Percentiles rank a stretch among this genome's conserved stretches.
phyloP scores from a whole-genome alignment of 2,888 invertebrate species.

The Folsomia manolachei region DNA sequence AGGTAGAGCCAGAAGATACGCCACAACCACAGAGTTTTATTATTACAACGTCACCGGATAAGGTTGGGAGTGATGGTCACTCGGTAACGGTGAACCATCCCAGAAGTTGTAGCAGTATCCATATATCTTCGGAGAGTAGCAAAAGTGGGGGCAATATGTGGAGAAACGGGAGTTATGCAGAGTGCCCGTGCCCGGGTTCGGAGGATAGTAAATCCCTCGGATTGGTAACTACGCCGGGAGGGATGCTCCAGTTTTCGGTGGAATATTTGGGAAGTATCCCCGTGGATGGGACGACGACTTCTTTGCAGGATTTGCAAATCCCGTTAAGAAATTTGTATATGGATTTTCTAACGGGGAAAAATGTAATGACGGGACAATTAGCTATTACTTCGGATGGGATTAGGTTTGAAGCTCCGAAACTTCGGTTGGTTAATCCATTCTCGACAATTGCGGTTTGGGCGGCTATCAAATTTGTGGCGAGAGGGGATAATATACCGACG shows the following conservation, averaged over 20 bases:
- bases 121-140: slow-evolving; percentile 14
- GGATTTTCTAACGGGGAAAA: slow-evolving; percentile 58
- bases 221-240: slow-evolving; percentile 39
- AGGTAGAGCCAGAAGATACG: slow-evolving; percentile 23
- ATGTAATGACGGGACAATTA: slow-evolving; percentile 60
- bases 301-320: slow-evolving; percentile 75
- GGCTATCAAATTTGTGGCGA: slow-evolving; percentile 76
- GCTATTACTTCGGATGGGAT: slow-evolving; percentile 69
- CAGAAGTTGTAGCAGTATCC: neutral
- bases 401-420: slow-evolving; percentile 61
- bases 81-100: neutral
- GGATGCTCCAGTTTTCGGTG: slow-evolving; percentile 57
- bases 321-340: slow-evolving; percentile 74
- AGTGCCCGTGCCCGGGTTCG: slow-evolving; percentile 25
- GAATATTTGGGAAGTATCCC: slow-evolving; percentile 80
- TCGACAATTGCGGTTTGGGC: slow-evolving; percentile 92
- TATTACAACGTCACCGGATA: neutral
- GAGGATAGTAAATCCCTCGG: slow-evolving; percentile 38
- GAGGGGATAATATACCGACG: slow-evolving; percentile 37
- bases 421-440: slow-evolving; percentile 68
- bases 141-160: slow-evolving; percentile 41
- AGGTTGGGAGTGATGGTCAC: too few relatives aligned
- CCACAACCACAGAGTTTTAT: slow-evolving; percentile 32
- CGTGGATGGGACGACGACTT: slow-evolving; percentile 67
- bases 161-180: slow-evolving; percentile 47